Evolutionary conservation across 2,113 vertebrate genomes (phyloP).

Genomic region (Chloropsis cyanopogon): DNA sequence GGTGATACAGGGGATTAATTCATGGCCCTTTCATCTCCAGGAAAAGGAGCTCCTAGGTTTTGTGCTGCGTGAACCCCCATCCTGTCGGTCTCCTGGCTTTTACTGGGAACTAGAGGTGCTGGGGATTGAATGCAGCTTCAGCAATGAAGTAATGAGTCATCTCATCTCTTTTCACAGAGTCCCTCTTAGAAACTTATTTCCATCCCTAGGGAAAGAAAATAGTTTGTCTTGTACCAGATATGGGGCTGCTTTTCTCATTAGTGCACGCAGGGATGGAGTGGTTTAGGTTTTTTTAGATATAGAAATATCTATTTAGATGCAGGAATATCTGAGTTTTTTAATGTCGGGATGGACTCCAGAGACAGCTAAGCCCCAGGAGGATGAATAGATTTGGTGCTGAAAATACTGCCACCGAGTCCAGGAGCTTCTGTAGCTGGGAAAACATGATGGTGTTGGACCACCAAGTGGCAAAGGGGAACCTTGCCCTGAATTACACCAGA

Average conservation of each 20-base stretch:
- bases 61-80: background rate
- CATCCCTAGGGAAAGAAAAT: slow-evolving; percentile 12
- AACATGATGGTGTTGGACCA: background rate
- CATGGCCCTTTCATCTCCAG: slow-evolving; percentile 1
- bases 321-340: background rate
- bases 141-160: slow-evolving; percentile 30
- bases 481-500: background rate
- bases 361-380: background rate
- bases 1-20: slow-evolving; percentile 22
- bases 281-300: background rate
- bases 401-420: background rate
- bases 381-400: background rate
- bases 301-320: background rate
- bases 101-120: background rate
- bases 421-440: background rate
- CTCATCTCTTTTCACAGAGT: background rate
- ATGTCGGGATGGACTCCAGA: background rate
- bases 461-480: background rate
- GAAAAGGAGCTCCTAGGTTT: background rate
- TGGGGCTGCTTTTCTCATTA: background rate
- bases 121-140: background rate
- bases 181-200: background rate
- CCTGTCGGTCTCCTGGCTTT: background rate
- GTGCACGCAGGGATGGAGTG: background rate
- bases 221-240: background rate